Conservation (phyloP, 2,888 invertebrate species). For the Blastobasis lacticolella region DNA sequence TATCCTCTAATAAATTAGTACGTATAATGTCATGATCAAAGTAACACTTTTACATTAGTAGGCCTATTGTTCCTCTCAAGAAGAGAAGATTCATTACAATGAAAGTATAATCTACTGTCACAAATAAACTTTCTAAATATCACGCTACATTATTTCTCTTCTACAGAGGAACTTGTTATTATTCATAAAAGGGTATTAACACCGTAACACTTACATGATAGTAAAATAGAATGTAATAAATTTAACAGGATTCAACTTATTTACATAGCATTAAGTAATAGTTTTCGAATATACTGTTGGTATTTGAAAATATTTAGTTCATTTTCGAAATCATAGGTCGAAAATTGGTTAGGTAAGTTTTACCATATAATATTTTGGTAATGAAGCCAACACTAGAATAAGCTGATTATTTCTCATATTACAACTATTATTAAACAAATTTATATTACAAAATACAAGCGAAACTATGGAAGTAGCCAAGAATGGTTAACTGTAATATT, state of each 20-base stretch:
- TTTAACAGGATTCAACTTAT: constrained; percentile 72
- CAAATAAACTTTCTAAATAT: constrained; percentile 7
- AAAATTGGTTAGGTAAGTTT: too few species aligned
- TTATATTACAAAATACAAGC: constrained; percentile 1
- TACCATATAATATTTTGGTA: too few species aligned
- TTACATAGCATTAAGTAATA: constrained; percentile 46
- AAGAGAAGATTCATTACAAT: constrained; percentile 26
- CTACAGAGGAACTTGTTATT: constrained; percentile 44
- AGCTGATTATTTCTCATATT: constrained; percentile 6
- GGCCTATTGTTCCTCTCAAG: constrained; percentile 47
- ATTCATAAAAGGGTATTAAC: constrained; percentile 61
- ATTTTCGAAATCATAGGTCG: too few species aligned
- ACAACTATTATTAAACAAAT: background rate
- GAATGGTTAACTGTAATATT: constrained; percentile 19
- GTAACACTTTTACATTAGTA: constrained; percentile 18
- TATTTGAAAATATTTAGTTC: too few species aligned
- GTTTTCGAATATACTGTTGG: constrained; percentile 10
- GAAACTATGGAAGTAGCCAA: constrained; percentile 28
- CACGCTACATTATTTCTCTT: constrained; percentile 25
- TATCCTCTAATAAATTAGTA: too few species aligned
- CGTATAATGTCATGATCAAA: too few species aligned
- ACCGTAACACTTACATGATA: constrained; percentile 68
- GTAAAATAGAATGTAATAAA: constrained; percentile 72
- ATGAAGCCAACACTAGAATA: background rate
- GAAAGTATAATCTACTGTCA: constrained; percentile 2